Evolutionary conservation across 2,797 vertebrate species (phyloP), one percentile per base, ranked within the genome.

Genomic region (Remorina albescens): DNA sequence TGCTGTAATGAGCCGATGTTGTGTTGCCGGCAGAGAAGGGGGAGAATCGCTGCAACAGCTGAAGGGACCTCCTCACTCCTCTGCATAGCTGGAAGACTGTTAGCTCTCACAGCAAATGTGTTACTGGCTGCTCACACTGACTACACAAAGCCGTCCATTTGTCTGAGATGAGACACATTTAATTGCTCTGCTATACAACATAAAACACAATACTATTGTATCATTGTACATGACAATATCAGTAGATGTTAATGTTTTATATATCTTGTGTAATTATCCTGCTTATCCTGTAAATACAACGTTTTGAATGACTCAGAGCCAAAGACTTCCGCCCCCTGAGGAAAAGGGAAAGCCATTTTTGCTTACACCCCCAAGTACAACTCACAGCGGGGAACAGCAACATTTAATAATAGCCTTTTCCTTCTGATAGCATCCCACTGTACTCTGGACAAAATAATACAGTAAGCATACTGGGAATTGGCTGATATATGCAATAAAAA

Each of bases 51-150:
- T 62, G 83, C 84, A 83, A 81, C 76, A 51, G 80, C 81, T 46
- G 74, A 32, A 78, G 82, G 72, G 82, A 81, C 56, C 80, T 81
- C 83, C 83, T 83, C 76, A 50, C 82, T 84, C 82, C 87, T 82
- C 87, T 88, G 86, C 90, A 86, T 70, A 76, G 78, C 81, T 80
- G 71, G 80, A 86, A 39, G 70, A 57, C 71, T 62, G 66, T 59
- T 65, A 2, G 16, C 73, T 63, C 81, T 75, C 68, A 39, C 79
- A 55, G 75, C 25, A 55, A 76, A 72, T 8, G 73, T 73, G 74
- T 67, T 47, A 57, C 71, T 71, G 83, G 63, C 70, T 81, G 81
- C 71, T 74, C 2, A 36, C 11, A 64, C 68, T 19, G 67, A 50
- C 65, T 47, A 5, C 63, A 77, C 67, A 51, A 41, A 70, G 62